Evolutionary conservation across 2,888 invertebrate genomes (phyloP), one percentile per base, ranked within the genome.

Genomic region (Ecdyonurus torrentis): DNA sequence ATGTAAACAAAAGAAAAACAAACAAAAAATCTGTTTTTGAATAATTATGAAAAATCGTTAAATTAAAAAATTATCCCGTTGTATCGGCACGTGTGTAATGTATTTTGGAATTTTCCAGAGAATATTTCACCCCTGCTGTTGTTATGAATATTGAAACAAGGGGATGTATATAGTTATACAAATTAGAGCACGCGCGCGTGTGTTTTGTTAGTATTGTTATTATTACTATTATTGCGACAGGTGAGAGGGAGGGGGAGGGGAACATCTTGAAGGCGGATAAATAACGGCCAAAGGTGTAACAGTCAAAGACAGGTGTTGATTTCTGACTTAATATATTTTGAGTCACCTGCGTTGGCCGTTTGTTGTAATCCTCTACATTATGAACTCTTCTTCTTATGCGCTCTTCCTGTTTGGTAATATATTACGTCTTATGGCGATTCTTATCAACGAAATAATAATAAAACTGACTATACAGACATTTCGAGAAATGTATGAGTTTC

Each of bases 211-310:
- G n/a, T n/a, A n/a, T n/a, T n/a, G n/a, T n/a, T n/a, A n/a, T n/a
- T n/a, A n/a, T n/a, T n/a, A n/a, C n/a, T n/a, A n/a, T n/a, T n/a
- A n/a, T n/a, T n/a, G n/a, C n/a, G n/a, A n/a, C 37, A 37, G 37
- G 37, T 37, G 37, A 15, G 37, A 37, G 37, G 37, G 37, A 37
- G 15, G 7, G 15, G 7, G 7, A 37, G 7, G 37, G 15, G 37
- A 55, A 55, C 55, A 55, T 55, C 55, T 55, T 55, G 55, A 55
- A 55, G 55, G 55, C 55, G 55, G 55, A n/a, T 55, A 55, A 55
- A 55, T 55, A 55, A 55, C 55, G 55, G 55, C 55, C 55, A 37
- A 37, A 37, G 37, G 37, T 37, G 37, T 37, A 37, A 37, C 37
- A 37, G 37, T 15, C 37, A 37, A 37, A 37, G 15, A 15, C 37